phyloP scores from a whole-genome alignment of 2,888 invertebrate genomes.

The Meta bourneti region DNA sequence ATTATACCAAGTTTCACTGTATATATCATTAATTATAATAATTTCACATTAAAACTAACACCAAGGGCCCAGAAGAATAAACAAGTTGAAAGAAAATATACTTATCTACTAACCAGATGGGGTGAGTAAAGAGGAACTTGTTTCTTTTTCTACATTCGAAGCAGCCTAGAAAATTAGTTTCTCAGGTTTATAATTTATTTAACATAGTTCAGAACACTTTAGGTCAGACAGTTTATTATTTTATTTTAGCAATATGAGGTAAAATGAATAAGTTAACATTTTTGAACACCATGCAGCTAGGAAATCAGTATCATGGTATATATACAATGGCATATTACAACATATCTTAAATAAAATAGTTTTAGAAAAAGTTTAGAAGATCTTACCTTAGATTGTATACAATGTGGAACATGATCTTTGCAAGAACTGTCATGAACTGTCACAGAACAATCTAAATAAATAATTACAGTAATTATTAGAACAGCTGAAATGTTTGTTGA shows the following conservation, averaged over 20 bases:
- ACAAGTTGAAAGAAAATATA: not conserved
- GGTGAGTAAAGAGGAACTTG: constrained; percentile 55
- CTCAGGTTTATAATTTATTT: not conserved
- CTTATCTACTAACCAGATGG: constrained; percentile 52
- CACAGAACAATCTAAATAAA: constrained; percentile 88
- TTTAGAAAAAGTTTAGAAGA: constrained; percentile 81
- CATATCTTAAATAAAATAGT: not conserved
- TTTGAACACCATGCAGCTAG: not conserved
- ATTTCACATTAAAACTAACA: too few relatives aligned
- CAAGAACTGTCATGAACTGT: constrained; percentile 93
- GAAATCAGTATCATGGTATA: not conserved
- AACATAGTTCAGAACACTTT: not conserved
- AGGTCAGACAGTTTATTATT: too few relatives aligned
- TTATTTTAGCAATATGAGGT: too few relatives aligned
- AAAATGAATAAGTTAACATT: not conserved
- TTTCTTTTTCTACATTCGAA: constrained; percentile 52
- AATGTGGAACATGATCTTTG: constrained; percentile 92
- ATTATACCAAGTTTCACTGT: too few relatives aligned
- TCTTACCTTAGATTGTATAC: constrained; percentile 82
- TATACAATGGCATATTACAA: not conserved
- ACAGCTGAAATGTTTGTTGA: not conserved
- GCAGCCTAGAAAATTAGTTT: not conserved
- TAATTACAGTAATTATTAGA: constrained; percentile 72
- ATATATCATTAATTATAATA: too few relatives aligned
- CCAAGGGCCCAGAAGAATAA: too few relatives aligned